phyloP scores from a whole-genome alignment of 2,113 vertebrate genomes.

The Hippocampus guttulatus region DNA sequence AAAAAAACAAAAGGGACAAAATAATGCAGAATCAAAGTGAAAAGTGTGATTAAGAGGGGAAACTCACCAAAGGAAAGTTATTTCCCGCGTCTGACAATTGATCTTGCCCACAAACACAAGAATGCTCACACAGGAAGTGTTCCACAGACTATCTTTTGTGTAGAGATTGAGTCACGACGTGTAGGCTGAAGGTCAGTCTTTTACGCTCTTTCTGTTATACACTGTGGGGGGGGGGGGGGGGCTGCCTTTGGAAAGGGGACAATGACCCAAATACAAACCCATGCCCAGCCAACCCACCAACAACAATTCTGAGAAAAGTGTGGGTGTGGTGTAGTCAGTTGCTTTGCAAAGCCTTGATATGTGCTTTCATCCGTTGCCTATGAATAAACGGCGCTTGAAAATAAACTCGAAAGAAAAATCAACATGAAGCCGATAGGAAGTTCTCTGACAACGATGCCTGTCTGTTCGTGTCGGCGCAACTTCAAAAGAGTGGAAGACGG shows the following conservation, averaged over 20 bases:
- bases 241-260: conserved; percentile 27
- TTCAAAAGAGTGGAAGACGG: conserved; percentile 66
- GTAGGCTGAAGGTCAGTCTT: conserved; percentile 53
- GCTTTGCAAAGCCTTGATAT: conserved; percentile 67
- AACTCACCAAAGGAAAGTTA: conserved; percentile 45
- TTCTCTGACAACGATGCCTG: conserved; percentile 57
- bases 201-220: conserved; percentile 19
- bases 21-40: conserved; percentile 34
- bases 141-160: conserved; percentile 64
- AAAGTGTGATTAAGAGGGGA: conserved; percentile 29
- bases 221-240: conserved; percentile 19
- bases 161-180: conserved; percentile 42
- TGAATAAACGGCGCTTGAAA: conserved; percentile 70
- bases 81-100: conserved; percentile 36
- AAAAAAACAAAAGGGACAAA: conserved; percentile 36
- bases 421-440: conserved; percentile 62
- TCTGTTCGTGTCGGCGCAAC: conserved; percentile 57
- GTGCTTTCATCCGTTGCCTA: conserved; percentile 56
- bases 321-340: conserved; percentile 60
- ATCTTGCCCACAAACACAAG: conserved; percentile 60
- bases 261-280: conserved; percentile 36
- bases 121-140: conserved; percentile 64
- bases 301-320: conserved; percentile 59
- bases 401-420: conserved; percentile 69
- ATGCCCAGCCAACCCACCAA: conserved; percentile 36